Evolutionary conservation across 2,113 vertebrate genomes (phyloP), one percentile per base, ranked within the genome.

Genomic region (Varanus salvator): DNA sequence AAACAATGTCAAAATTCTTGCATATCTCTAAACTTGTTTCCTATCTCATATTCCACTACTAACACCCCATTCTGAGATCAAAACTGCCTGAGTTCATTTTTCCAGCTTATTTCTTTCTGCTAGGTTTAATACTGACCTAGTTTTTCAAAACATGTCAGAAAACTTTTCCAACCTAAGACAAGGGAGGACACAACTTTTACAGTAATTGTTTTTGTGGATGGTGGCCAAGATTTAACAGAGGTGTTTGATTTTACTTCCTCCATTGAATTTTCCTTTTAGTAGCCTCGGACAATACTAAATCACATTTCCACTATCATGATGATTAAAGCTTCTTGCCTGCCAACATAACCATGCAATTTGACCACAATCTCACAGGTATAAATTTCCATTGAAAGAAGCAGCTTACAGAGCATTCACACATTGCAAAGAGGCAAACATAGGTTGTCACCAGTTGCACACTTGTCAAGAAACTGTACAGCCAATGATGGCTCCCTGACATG

Each of bases 61-160:
- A 76, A 8, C 75, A 34, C 1, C 17, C 54, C 34, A 3, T 82
- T 4, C 50, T 68, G 25, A 71, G 4, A 88, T 85, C 34, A 23
- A 1, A 87, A 69, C 72, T 0, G 0, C 0, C 23, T 85, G 52
- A 87, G 34, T 52, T 48, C 19, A 15, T 17, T 93, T 3, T 91
- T 92, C 92, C 85, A 80, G 78, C 1, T 75, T 6, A 14, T n/a
- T 72, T 72, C 29, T 54, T 64, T 38, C 0, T 19, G 34, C 17
- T 76, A 0, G 23, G 34, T 66, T 93, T 89, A 80, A 78, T 29
- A 0, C 2, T 92, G 86, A 17, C 68, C 84, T 91, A 44, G 1
- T 29, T 92, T 93, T 86, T 66, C 74, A 84, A 72, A 38, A 81
- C 76, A 90, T 71, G 34, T n/a, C 86, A 91, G 19, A 50, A 11